These are phyloP conservation scores for Centropus bengalensis DNA, from an alignment of 2,113 vertebrate species.

Conservation along the genomic window DNA sequence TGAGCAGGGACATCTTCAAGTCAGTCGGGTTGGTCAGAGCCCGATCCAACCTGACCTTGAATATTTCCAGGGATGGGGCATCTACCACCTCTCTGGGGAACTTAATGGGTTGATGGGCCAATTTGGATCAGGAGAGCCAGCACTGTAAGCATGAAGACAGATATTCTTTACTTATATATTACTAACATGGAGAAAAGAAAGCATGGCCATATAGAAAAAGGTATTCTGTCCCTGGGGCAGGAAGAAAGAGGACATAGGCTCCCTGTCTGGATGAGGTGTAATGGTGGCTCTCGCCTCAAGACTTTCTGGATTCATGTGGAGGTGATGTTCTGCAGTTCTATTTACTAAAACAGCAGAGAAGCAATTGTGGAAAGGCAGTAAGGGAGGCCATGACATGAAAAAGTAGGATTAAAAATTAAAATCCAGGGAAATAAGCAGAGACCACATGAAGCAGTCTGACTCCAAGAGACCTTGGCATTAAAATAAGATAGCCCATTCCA, in stretches of 20 bases:
- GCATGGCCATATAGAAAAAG: not conserved
- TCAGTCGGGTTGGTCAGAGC: not conserved
- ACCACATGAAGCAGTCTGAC: not conserved
- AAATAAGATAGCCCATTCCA: not conserved
- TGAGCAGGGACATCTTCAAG: not conserved
- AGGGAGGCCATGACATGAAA: not conserved
- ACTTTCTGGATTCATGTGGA: not conserved
- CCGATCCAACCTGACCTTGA: rapidly evolving
- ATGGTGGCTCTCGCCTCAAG: rapidly evolving
- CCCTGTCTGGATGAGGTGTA: rapidly evolving
- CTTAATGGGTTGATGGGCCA: not conserved
- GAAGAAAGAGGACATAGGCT: not conserved
- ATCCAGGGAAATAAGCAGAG: not conserved
- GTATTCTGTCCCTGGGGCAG: not conserved
- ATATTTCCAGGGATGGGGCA: not conserved
- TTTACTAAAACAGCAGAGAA: not conserved
- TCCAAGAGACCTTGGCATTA: not conserved
- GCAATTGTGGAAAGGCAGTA: not conserved
- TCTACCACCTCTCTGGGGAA: not conserved
- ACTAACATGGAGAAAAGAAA: not conserved
- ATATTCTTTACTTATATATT: not conserved
- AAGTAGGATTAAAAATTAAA: not conserved
- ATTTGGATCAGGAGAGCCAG: not conserved
- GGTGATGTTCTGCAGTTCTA: not conserved
- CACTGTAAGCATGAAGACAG: not conserved